phyloP scores from a whole-genome alignment of 2,113 vertebrate species.

The Chloropsis cyanopogon region DNA sequence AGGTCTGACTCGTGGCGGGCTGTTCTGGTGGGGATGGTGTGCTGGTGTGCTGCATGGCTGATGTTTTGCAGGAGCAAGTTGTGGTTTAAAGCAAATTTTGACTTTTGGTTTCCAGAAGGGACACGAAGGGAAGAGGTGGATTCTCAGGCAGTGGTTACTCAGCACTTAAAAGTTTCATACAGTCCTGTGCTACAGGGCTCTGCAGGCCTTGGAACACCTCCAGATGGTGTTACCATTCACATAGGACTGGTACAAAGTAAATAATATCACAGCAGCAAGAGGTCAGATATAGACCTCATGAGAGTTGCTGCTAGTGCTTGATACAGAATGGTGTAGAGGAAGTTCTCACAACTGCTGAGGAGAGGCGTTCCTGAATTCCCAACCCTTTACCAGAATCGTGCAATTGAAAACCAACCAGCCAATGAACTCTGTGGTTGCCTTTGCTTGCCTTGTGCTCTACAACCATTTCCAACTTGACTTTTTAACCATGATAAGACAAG shows the following conservation, averaged over 20 bases:
- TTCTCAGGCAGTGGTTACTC: background rate
- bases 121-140: background rate
- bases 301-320: background rate
- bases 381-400: rapidly evolving
- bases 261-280: background rate
- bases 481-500: background rate
- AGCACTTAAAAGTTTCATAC: background rate
- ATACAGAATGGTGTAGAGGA: background rate
- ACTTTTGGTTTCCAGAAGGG: background rate
- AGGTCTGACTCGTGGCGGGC: background rate
- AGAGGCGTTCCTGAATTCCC: background rate
- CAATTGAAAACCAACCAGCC: background rate
- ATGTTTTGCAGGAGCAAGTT: background rate
- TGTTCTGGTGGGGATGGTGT: background rate
- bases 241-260: background rate
- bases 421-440: background rate
- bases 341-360: background rate
- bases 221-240: background rate
- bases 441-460: background rate
- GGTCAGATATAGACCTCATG: background rate
- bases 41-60: background rate
- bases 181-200: background rate
- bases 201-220: background rate
- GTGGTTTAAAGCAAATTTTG: background rate
- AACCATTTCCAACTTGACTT: background rate